Percentiles rank a stretch among this genome's conserved stretches.
Conservation (phyloP, 2,888 invertebrate species). For the Dolomedes plantarius region DNA sequence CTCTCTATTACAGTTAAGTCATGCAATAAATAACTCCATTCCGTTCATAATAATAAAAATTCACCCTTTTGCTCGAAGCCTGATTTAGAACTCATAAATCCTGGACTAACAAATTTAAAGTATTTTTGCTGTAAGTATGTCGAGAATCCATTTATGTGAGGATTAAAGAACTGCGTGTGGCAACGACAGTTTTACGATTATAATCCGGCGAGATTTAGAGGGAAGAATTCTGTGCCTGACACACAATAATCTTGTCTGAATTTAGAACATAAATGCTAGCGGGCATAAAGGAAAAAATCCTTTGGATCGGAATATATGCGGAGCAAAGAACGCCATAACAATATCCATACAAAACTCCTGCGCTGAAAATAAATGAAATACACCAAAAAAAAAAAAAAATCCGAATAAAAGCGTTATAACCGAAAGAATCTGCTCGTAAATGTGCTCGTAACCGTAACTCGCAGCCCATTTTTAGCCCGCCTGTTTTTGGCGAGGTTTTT, state of each 20-base stretch:
- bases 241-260: not conserved
- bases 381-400: not conserved
- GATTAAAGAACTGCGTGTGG: not conserved
- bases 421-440: not conserved
- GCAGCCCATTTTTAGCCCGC: not conserved
- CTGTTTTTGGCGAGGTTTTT: too few species aligned
- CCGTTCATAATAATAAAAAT: too few species aligned
- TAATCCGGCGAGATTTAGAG: not conserved
- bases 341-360: not conserved
- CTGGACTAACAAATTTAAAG: not conserved
- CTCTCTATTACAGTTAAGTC: too few species aligned
- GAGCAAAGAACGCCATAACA: not conserved
- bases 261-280: not conserved
- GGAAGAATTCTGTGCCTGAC: not conserved
- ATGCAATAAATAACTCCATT: too few species aligned
- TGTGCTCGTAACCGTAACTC: not conserved
- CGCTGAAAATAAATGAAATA: not conserved
- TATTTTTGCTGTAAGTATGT: not conserved
- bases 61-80: too few species aligned
- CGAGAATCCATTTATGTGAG: not conserved
- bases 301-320: not conserved
- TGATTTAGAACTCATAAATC: too few species aligned
- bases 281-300: not conserved
- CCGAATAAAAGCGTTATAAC: conserved; percentile 7
- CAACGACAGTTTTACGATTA: not conserved